Evolutionary conservation across 2,113 vertebrate genomes (phyloP), one percentile per base, ranked within the genome.

Genomic region (Chitala chitala): DNA sequence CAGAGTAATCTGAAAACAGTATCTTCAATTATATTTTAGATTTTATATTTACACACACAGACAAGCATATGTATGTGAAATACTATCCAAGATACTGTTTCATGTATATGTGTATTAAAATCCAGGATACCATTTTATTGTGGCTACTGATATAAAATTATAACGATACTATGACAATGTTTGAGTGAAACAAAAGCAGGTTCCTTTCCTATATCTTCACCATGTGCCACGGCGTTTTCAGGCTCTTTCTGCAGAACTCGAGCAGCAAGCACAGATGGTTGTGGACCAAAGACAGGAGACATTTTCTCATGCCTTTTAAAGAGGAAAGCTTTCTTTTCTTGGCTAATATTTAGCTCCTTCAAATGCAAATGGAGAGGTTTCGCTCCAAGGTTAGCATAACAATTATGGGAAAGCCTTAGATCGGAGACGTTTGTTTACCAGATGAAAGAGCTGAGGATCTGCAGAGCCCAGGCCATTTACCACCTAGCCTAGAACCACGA

Each of bases 281-380:
- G 78, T 88, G 89, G 89, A 90, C 91, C 90, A 91, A 91, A 87
- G 91, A 91, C 90, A 90, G 82, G 88, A 85, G 90, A 90, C 91
- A 94, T 92, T 95, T 96, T 96, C 94, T 96, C 94, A 97, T 94
- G 93, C 92, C 91, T 95, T 96, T 92, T 93, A 93, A 96, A 94
- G 93, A 82, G 80, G 92, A 90, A 88, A 87, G 87, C 94, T 94
- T 92, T 94, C 92, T 95, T 46, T 96, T 93, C 92, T 94, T 93
- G 91, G 92, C 94, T 94, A 95, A 98, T 96, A 97, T 96, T 95
- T 96, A 95, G 94, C 92, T 96, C 94, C 96, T 96, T 98, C 94
- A 98, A 96, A 98, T 98, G 95, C 95, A 96, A 98, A 98, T 97
- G 90, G 89, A 86, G 92, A 92, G 92, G 93, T 93, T 94, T 92